Evolutionary conservation across 2,113 vertebrate species (phyloP).

Genomic region (Psilopsiagon aymara): DNA sequence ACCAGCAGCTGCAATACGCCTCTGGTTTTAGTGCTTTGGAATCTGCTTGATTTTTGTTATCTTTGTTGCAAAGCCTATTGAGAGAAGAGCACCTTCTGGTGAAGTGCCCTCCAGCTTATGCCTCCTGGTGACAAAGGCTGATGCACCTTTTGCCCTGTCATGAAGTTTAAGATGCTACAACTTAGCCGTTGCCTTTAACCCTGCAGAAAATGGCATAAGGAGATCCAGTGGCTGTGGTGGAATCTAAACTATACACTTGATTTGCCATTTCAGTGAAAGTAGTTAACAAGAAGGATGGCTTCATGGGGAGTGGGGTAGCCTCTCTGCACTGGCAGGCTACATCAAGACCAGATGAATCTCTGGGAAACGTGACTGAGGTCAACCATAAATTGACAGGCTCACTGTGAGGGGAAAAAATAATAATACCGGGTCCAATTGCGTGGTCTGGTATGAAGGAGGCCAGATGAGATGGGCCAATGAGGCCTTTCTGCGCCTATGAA

Average conservation of each 20-base stretch:
- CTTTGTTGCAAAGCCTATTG: not conserved
- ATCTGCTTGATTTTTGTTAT: not conserved
- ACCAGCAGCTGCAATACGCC: not conserved
- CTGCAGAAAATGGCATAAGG: not conserved
- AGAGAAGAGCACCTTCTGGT: not conserved
- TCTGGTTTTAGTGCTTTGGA: not conserved
- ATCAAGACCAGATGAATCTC: conserved; percentile 3
- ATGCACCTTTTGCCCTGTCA: not conserved
- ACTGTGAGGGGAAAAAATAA: not conserved
- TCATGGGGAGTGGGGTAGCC: not conserved
- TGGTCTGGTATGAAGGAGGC: not conserved
- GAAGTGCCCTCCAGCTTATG: not conserved
- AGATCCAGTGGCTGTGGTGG: not conserved
- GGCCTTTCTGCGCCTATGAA: not conserved
- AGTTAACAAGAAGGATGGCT: not conserved
- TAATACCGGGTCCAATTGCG: not conserved
- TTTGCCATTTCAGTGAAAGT: conserved; percentile 36
- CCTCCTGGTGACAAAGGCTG: not conserved
- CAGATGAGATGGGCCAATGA: not conserved
- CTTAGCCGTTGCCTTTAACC: not conserved
- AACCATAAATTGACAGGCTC: conserved; percentile 5
- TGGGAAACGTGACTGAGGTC: conserved; percentile 1
- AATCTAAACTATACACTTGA: not conserved
- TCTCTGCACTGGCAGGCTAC: not conserved
- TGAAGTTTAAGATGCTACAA: not conserved